Evolutionary conservation across 2,797 vertebrate species (phyloP).

Genomic region (Sebastes cheni): DNA sequence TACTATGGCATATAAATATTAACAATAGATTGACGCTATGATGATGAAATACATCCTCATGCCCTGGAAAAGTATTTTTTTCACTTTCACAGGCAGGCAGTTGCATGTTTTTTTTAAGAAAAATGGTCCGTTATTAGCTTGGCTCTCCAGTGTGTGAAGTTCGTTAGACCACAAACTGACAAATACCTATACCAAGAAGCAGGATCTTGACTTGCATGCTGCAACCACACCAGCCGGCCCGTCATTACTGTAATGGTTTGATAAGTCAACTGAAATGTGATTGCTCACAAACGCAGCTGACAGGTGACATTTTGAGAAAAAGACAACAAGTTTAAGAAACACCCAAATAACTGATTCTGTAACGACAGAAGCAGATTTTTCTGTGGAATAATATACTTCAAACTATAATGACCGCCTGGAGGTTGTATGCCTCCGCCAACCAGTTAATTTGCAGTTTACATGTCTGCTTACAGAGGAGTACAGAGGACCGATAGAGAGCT

Average conservation of each 20-base stretch:
- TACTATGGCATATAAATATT: not conserved
- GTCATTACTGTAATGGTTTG: slow-evolving; percentile 75
- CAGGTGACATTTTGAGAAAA: slow-evolving; percentile 61
- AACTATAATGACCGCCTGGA: not conserved
- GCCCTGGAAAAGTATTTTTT: not conserved
- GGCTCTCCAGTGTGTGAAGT: slow-evolving; percentile 42
- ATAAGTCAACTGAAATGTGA: slow-evolving; percentile 78
- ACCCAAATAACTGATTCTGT: slow-evolving; percentile 38
- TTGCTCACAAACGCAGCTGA: slow-evolving; percentile 51
- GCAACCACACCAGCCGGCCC: slow-evolving; percentile 75
- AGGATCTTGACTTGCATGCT: slow-evolving; percentile 63
- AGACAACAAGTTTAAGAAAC: slow-evolving; percentile 22
- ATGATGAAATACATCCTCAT: not conserved
- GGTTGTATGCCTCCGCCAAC: not conserved
- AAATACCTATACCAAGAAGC: slow-evolving; percentile 69
- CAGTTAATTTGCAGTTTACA: not conserved
- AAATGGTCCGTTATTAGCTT: slow-evolving; percentile 50
- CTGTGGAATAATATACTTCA: not conserved
- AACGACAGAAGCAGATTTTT: not conserved
- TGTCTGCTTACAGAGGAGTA: not conserved
- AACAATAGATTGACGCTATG: not conserved
- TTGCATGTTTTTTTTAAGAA: not conserved
- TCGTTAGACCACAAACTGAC: slow-evolving; percentile 82
- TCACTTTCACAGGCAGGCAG: not conserved
- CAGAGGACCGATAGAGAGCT: not conserved